Percentiles rank a stretch among this genome's conserved stretches.
phyloP scores from a whole-genome alignment of 2,797 vertebrate species.

The Arnoldichthys spilopterus region DNA sequence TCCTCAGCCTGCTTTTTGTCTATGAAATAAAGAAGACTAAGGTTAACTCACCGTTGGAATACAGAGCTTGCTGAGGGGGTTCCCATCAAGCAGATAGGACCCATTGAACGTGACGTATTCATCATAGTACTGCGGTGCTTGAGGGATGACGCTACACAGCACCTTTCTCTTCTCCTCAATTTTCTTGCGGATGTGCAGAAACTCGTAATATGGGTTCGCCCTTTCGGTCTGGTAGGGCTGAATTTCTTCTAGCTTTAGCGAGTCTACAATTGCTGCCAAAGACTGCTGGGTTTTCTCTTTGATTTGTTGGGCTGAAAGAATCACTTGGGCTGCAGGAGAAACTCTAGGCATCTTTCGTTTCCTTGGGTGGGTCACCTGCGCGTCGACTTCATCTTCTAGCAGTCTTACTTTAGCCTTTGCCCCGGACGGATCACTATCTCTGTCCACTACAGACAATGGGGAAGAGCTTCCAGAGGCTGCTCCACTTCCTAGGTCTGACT shows the following conservation, averaged over 20 bases:
- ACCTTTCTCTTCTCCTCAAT: slow-evolving; percentile 98
- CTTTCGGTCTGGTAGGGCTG: slow-evolving; percentile 96
- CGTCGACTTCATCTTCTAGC: slow-evolving; percentile 87
- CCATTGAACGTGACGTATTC: slow-evolving; percentile 99
- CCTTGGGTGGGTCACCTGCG: slow-evolving; percentile 90
- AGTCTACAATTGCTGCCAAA: slow-evolving; percentile 93
- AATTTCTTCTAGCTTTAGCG: slow-evolving; percentile 97
- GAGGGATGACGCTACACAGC: slow-evolving; percentile 94
- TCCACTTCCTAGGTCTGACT: slow-evolving; percentile 78
- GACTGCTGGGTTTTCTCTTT: slow-evolving; percentile 93
- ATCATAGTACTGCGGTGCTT: slow-evolving; percentile 98
- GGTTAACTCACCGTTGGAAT: slow-evolving; percentile 92
- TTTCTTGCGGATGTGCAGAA: slow-evolving; percentile 96
- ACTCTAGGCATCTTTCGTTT: slow-evolving; percentile 93
- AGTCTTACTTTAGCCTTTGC: slow-evolving; percentile 83
- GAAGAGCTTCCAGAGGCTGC: slow-evolving; percentile 80
- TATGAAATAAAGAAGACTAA: background rate
- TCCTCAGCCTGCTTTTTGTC: no score
- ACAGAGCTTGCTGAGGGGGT: slow-evolving; percentile 98
- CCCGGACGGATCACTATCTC: slow-evolving; percentile 83
- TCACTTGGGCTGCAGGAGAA: slow-evolving; percentile 78
- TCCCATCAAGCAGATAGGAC: slow-evolving; percentile 96
- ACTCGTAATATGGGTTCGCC: slow-evolving; percentile 98
- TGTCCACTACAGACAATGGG: slow-evolving; percentile 75
- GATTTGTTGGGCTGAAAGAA: slow-evolving; percentile 82